These are phyloP conservation scores for Erpobdella octoculata DNA, from an alignment of 2,888 invertebrate species.

Conservation along the genomic window DNA sequence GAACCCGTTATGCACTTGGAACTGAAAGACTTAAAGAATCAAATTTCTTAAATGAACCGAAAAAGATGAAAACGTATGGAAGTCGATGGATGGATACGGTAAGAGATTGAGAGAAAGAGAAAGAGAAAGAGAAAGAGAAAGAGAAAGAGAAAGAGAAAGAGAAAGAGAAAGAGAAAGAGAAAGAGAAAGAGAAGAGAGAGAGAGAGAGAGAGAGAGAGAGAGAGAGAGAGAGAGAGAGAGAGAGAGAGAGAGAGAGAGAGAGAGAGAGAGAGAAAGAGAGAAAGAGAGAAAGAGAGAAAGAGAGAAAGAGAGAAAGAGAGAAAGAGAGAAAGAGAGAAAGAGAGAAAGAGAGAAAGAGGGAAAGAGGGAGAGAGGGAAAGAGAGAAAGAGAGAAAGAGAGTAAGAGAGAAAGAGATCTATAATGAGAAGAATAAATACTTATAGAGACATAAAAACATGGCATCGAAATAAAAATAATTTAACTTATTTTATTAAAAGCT, in stretches of 20 bases:
- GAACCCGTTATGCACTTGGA: too few relatives aligned
- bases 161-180: not conserved
- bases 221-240: not conserved
- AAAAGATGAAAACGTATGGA: too few relatives aligned
- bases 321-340: not conserved
- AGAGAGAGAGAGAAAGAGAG: not conserved
- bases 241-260: not conserved
- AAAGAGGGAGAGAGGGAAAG: not conserved
- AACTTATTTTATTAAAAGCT: too few relatives aligned
- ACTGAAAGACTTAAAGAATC: too few relatives aligned
- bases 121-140: not conserved
- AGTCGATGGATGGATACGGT: too few relatives aligned
- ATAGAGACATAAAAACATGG: too few relatives aligned
- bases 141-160: not conserved
- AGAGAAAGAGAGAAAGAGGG: not conserved
- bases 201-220: not conserved
- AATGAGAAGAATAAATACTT: too few relatives aligned
- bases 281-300: not conserved
- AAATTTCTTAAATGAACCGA: too few relatives aligned
- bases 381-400: constrained; percentile 1
- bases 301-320: not conserved
- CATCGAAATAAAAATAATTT: too few relatives aligned
- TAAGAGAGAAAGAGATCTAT: too few relatives aligned
- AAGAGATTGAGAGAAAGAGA: too few relatives aligned
- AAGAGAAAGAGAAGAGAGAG: not conserved